Evolutionary conservation across 2,888 invertebrate species (phyloP), one percentile per base, ranked within the genome.

Genomic region (Hyles lineata): DNA sequence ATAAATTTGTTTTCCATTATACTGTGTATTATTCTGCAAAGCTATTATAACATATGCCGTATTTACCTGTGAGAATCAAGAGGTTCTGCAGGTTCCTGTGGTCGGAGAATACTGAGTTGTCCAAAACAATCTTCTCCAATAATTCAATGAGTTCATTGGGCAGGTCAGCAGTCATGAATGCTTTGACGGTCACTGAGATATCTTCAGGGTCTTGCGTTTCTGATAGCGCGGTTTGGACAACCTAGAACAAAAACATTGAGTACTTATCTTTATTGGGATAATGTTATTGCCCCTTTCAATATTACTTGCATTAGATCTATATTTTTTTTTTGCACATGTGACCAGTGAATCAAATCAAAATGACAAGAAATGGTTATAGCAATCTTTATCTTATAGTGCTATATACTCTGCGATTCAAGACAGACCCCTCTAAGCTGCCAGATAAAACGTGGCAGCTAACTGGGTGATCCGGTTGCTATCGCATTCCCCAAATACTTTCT

Each of bases 201-300:
- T 99, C 99, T 90, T 99, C 99, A 0, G 99, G 99, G 92, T 99
- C 99, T 95, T 99, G 99, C 0, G 99, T 99, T 90, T 99, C 99
- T 0, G 98, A 99, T 15, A 99, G 95, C 0, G 99, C 99, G 5
- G 99, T 99, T 94, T 99, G 99, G 8, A 99, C 99, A 55, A 99
- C 98, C 96, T 97, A 91, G 15, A 55, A n/a, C 0, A 72, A 21
- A 43, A n/a, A 21, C 0, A 32, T 43, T 11, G 25, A 62, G 1
- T 32, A 29, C 29, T 29, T 29, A 61, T 43, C 0, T 43, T 43
- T 11, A 32, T 43, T 43, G 11, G 11, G 43, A 15, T 43, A 11
- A 11, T 11, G 15, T 43, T 43, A 43, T 3, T 43, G 11, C 43
- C 2, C 43, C 0, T 43, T 43, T 15, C 2, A 15, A 43, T 43